phyloP scores from a whole-genome alignment of 2,797 vertebrate genomes.

The Gobionotothen gibberifrons region DNA sequence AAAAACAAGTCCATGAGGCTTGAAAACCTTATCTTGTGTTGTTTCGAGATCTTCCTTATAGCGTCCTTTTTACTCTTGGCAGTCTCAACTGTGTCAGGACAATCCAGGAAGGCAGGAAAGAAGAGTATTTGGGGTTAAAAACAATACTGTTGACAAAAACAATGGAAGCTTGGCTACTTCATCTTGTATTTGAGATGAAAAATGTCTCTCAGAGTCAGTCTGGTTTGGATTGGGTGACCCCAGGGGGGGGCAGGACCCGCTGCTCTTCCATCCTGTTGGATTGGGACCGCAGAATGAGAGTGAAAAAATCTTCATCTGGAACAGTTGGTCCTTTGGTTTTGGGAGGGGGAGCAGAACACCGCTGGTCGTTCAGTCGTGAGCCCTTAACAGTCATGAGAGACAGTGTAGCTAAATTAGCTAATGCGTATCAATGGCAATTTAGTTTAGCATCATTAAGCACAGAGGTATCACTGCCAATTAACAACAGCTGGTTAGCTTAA shows the following conservation, averaged over 20 bases:
- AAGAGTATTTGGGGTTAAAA: not conserved
- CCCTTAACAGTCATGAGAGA: constrained; percentile 79
- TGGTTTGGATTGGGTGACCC: constrained; percentile 72
- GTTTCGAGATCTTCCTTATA: not conserved
- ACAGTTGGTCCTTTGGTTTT: constrained; percentile 89
- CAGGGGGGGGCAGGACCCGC: constrained; percentile 87
- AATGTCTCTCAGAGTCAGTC: constrained; percentile 66
- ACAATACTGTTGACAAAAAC: not conserved
- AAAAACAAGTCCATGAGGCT: constrained; percentile 24
- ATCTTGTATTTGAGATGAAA: constrained; percentile 28
- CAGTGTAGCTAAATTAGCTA: not conserved
- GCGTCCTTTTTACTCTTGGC: constrained; percentile 4
- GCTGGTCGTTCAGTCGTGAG: constrained; percentile 94
- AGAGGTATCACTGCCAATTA: not conserved
- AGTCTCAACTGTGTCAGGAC: constrained; percentile 2
- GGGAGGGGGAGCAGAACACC: constrained; percentile 89
- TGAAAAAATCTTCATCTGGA: constrained; percentile 96
- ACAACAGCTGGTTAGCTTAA: not conserved
- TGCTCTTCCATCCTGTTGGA: constrained; percentile 97
- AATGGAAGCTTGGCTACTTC: constrained; percentile 28
- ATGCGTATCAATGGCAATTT: not conserved
- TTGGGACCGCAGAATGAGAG: constrained; percentile 94
- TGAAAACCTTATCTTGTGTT: not conserved
- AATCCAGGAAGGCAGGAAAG: constrained; percentile 30
- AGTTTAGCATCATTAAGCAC: not conserved